Conservation (phyloP, 2,113 vertebrate species). For the Prinia subflava region DNA sequence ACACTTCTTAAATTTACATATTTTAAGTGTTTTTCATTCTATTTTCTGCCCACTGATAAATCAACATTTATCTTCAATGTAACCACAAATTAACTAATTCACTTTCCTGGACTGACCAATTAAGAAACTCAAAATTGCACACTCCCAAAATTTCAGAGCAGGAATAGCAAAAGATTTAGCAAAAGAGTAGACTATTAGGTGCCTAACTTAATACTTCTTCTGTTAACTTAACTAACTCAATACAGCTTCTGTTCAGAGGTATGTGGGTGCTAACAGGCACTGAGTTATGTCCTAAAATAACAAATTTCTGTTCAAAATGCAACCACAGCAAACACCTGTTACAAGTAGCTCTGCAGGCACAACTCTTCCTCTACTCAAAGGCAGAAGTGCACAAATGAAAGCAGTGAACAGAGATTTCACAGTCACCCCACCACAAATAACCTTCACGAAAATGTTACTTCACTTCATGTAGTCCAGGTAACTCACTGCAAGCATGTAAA, state of each 20-base stretch:
- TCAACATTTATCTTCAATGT: background rate
- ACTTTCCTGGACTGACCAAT: background rate
- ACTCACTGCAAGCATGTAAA: background rate
- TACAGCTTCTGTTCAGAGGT: background rate
- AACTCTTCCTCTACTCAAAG: background rate
- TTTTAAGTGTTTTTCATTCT: background rate
- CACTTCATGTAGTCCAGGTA: background rate
- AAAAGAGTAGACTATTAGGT: background rate
- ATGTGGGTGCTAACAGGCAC: background rate
- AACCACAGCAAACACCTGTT: background rate
- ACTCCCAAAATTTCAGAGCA: background rate
- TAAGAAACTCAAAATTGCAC: background rate
- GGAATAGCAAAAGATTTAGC: background rate
- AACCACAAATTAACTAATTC: background rate
- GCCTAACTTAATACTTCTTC: background rate
- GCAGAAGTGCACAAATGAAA: background rate
- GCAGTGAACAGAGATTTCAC: background rate
- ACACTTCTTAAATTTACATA: background rate
- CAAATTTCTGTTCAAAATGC: background rate
- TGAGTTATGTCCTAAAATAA: background rate
- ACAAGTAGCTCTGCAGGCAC: background rate
- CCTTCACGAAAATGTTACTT: background rate
- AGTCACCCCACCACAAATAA: background rate
- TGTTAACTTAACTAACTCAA: too few relatives aligned
- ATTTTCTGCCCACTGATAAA: background rate